Evolutionary conservation across 1,140 invertebrate species (phyloP), one percentile per base, ranked within the genome.

Genomic region (Diabrotica virgifera): DNA sequence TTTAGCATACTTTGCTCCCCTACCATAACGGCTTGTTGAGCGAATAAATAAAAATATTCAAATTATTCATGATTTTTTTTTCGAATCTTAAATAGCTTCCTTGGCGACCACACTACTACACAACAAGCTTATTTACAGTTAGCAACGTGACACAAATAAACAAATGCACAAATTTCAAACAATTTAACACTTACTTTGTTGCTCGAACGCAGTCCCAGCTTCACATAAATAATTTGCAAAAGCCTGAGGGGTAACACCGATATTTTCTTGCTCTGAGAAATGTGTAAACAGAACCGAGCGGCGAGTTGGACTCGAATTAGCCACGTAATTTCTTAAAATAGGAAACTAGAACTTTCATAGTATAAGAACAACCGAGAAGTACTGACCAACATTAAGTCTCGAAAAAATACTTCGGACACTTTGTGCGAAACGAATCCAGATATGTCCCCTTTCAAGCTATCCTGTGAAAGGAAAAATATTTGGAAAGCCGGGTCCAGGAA

Each of bases 151-250:
- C 24, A 24, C 24, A 24, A 24, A 38, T 37, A n/a, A 10, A 6
- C 37, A 46, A 59, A n/a, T 38, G 12, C 40, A 59, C 40, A 38
- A 13, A 59, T 14, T 9, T 13, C 5, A 13, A 3, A 59, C n/a
- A n/a, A n/a, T n/a, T n/a, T n/a, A n/a, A n/a, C n/a, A n/a, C 56
- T 59, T 38, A 59, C 56, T 59, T 59, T 59, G 56, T 59, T 59
- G 40, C 12, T 38, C 6, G 56, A 14, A 14, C 56, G 36, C 56
- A 59, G 36, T 37, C 13, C 36, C 56, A 59, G 56, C 10, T 9
- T 5, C 5, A 54, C 52, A 12, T 5, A 14, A 54, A 54, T 9
- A 14, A 54, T 14, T 50, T 5, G n/a, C n/a, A n/a, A n/a, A n/a
- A n/a, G 46, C 9, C n/a, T 2, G 46, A 54, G 35, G 8, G 52